Base-by-base conservation (phyloP, 2,888 invertebrate species). In the Arenicola marina region DNA sequence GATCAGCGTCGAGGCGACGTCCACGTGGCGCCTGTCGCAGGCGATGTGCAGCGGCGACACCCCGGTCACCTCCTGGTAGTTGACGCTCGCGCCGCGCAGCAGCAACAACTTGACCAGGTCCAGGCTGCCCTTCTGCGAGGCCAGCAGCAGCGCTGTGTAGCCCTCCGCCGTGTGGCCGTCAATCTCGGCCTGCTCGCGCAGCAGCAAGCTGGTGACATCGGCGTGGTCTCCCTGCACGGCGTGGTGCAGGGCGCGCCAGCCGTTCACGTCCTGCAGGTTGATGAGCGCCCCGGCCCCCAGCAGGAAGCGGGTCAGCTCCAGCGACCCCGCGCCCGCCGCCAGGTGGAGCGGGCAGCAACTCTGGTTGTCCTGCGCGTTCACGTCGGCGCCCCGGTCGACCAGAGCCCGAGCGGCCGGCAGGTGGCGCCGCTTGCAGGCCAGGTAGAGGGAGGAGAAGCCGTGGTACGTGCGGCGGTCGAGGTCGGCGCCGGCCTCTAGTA, bases 11-110 rank as follows among this genome's bases (percentile, higher is more conserved):
- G 31, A 29, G 1, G 66, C 69, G 4, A 69, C 66, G 2, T 64
- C 61, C 24, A 64, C 18, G 48, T 71, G 62, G 11, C 66, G 69
- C 11, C 65, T 64, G 28, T 70, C 68, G 33, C 65, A 71, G 29
- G 72, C 70, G 21, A 68, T 62, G 61, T 75, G 75, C 18, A 75
- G 59, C 7, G 74, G 68, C 7, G 69, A 62, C 4, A 69, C 59
- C 4, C 73, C 70, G 2, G 70, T 70, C 2, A 48, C 55, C 26
- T 69, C 70, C 31, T 57, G 63, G 21, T 63, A 31, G 31, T 69
- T 56, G 2, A 61, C 48, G n/a, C 60, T 51, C 4, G 66, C 64
- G 4, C 46, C 59, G 15, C 59, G 43, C 15, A 48, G 28, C 24
- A 71, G 28, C 21, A 71, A 59, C 21, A 61, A 48, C 28, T 55